Evolutionary conservation across 2,113 vertebrate species (phyloP).

Genomic region (Macquaria ambigua): DNA sequence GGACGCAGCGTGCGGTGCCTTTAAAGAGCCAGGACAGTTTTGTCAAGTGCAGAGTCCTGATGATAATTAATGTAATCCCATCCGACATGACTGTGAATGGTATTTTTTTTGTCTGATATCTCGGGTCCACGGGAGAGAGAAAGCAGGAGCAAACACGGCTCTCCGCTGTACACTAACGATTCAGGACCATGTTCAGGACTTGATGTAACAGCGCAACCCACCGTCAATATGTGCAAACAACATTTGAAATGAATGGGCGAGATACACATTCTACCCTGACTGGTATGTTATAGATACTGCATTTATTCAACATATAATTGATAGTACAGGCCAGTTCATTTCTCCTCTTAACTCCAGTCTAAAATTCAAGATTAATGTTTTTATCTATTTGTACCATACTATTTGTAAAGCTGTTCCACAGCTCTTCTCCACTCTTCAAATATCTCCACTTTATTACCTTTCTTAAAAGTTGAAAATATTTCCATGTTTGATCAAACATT

Average conservation of each 20-base stretch:
- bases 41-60: no score
- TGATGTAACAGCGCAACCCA: constrained; percentile 38
- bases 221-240: constrained; percentile 5
- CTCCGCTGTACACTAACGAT: background rate
- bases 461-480: background rate
- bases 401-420: background rate
- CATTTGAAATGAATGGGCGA: background rate
- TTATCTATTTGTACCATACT: background rate
- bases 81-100: accelerated
- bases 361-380: background rate
- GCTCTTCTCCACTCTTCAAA: background rate
- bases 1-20: constrained; percentile 13
- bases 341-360: background rate
- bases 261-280: background rate
- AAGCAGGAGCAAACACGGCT: background rate
- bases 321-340: background rate
- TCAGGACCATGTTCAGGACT: background rate
- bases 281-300: background rate
- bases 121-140: background rate
- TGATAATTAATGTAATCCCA: no score
- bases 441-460: background rate
- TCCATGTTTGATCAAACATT: background rate
- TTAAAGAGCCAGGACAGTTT: constrained; percentile 70
- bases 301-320: background rate
- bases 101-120: background rate